Evolutionary conservation across 2,888 invertebrate species (phyloP), one percentile per base, ranked within the genome.

Genomic region (Drosophila robusta): DNA sequence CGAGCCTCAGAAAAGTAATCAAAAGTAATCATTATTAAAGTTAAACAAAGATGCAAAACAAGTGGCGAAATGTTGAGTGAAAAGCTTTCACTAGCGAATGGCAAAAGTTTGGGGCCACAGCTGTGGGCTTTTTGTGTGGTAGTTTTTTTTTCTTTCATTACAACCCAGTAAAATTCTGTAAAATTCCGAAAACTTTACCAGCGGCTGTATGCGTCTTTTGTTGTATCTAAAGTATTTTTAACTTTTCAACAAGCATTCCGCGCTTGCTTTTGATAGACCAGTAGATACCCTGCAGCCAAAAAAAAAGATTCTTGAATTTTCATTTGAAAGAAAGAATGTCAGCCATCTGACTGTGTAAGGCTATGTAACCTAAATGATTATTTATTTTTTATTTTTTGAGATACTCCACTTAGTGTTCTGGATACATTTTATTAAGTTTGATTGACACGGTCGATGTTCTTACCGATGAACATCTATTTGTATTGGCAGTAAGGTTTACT

Each of bases 41-140:
- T 39, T 9, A 9, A 9, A 12, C 29, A 44, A 47, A 26, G 47
- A 14, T 22, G 41, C 44, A 12, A 6, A 7, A 38, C 14, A 58
- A 58, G 16, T 44, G n/a, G 38, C n/a, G 44, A 22, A 22, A 29
- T 26, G 29, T 7, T 14, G 34, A 26, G 34, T 11, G 32, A 41
- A 34, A 34, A 41, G 62, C 34, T 26, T 47, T 44, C 16, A 44
- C 34, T 9, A 12, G n/a, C 32, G 34, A 58, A 58, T 34, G 41
- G 34, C 14, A 7, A 46, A 34, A 34, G 41, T 62, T 42, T 29
- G 4, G 12, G 14, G 49, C 36, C 49, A 12, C 63, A 63, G 49
- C 63, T 63, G 63, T 16, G 24, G 14, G 18, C 44, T 11, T 18
- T 52, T 42, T 34, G 8, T 57, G n/a, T 26, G 11, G 9, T 34